A percentile compares a stretch with the other conserved stretches of the same genome.
Conservation (phyloP, 2,797 vertebrate species). For the Molossus molossus region DNA sequence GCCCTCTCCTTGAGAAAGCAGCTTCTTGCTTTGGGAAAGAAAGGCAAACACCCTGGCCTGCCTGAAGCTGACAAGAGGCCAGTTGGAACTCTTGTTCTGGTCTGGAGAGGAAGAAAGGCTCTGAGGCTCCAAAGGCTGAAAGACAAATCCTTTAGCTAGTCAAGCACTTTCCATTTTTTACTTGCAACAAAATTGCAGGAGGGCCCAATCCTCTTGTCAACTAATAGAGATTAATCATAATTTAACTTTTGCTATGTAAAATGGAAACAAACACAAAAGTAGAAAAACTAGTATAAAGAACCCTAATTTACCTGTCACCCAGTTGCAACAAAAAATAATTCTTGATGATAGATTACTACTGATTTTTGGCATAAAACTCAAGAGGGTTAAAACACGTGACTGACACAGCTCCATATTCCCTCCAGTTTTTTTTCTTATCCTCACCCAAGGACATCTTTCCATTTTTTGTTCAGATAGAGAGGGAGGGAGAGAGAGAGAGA, state of each 20-base stretch:
- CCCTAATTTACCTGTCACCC: not conserved
- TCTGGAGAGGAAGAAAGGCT: not conserved
- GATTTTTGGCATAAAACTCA: conserved; percentile 28
- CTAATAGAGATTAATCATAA: conserved; percentile 35
- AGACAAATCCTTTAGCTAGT: not conserved
- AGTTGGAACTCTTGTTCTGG: not conserved
- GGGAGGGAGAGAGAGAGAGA: too few species aligned
- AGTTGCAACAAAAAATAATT: conserved; percentile 52
- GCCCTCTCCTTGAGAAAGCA: not conserved
- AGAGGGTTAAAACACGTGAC: not conserved
- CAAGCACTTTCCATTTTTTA: not conserved
- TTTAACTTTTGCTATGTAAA: conserved; percentile 35
- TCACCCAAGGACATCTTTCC: too few species aligned
- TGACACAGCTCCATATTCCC: not conserved
- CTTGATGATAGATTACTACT: not conserved
- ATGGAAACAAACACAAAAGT: conserved; percentile 34
- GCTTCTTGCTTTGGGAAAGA: not conserved
- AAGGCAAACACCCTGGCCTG: not conserved
- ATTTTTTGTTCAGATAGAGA: too few species aligned
- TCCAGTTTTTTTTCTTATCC: too few species aligned
- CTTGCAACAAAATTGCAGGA: not conserved
- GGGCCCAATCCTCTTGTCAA: not conserved
- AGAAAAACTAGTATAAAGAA: not conserved
- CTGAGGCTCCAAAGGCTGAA: not conserved
- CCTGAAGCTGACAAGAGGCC: not conserved